phyloP scores from a whole-genome alignment of 2,888 invertebrate genomes.

The Furcula furcula region DNA sequence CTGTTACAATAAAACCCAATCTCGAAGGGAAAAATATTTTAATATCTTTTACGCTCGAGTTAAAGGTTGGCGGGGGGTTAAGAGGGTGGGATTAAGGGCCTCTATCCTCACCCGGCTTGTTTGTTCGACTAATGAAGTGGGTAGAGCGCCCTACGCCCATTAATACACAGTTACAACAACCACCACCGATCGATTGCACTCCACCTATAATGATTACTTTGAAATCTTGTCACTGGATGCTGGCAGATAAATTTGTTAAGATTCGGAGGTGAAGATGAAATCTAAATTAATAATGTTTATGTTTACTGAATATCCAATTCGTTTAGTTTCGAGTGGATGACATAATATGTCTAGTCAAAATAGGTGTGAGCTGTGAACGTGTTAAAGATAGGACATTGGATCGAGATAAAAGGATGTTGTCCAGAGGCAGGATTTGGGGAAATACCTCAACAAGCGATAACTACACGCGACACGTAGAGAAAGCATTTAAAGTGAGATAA shows the following conservation, averaged over 20 bases:
- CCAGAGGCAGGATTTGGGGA: no score
- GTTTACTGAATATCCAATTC: no score
- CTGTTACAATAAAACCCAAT: slow-evolving; percentile 38
- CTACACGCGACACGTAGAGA: no score
- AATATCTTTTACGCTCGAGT: slow-evolving; percentile 34
- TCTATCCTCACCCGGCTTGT: slow-evolving; percentile 58
- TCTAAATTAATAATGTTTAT: no score
- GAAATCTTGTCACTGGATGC: slow-evolving; percentile 13
- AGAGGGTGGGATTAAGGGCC: slow-evolving; percentile 63
- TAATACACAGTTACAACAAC: slow-evolving; percentile 64
- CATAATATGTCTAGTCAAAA: no score
- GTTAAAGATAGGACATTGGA: no score
- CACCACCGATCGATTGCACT: slow-evolving; percentile 35
- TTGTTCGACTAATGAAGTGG: slow-evolving; percentile 76
- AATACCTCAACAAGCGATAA: no score
- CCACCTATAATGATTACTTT: slow-evolving; percentile 31
- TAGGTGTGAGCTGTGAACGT: no score
- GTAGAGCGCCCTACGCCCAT: slow-evolving; percentile 56
- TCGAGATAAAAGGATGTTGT: no score
- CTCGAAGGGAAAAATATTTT: slow-evolving; percentile 26
- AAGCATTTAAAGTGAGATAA: no score
- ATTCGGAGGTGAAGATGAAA: not conserved
- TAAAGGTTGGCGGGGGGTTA: slow-evolving; percentile 48
- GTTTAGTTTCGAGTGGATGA: no score
- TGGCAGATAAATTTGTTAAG: slow-evolving; percentile 16